phyloP scores from a whole-genome alignment of 2,888 invertebrate genomes.

The Caenorhabditis parvicauda region DNA sequence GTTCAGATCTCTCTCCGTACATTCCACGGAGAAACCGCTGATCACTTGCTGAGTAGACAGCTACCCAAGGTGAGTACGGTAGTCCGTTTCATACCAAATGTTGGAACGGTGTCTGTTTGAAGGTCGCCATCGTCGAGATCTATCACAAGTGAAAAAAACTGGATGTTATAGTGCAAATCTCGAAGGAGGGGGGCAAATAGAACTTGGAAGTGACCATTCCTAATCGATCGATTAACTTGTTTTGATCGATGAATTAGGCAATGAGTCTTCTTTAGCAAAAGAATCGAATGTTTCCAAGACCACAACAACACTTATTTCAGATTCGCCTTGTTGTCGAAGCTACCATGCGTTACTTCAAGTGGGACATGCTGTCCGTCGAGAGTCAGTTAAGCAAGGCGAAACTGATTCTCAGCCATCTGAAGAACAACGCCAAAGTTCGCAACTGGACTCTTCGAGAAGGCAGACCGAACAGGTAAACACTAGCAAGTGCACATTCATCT shows the following conservation, averaged over 20 bases:
- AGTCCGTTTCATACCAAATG: no score
- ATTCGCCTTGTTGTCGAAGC: conserved; percentile 59
- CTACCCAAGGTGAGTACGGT: conserved; percentile 53
- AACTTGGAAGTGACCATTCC: neutral
- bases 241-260: neutral
- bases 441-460: conserved; percentile 62
- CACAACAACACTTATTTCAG: conserved; percentile 23
- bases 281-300: neutral
- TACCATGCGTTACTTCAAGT: conserved; percentile 60
- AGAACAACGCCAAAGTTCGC: conserved; percentile 62
- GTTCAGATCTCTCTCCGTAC: conserved; percentile 60
- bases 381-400: conserved; percentile 56
- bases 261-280: no score
- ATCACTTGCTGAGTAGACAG: conserved; percentile 56
- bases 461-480: conserved; percentile 50
- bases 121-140: no score
- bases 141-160: no score
- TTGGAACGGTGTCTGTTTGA: no score
- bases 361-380: conserved; percentile 56
- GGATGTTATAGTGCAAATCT: no score
- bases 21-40: conserved; percentile 60
- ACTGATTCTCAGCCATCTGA: conserved; percentile 52
- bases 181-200: neutral
- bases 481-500: no score
- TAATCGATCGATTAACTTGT: no score